Conservation (phyloP, 2,888 invertebrate species). For the Saturnia japonica region DNA sequence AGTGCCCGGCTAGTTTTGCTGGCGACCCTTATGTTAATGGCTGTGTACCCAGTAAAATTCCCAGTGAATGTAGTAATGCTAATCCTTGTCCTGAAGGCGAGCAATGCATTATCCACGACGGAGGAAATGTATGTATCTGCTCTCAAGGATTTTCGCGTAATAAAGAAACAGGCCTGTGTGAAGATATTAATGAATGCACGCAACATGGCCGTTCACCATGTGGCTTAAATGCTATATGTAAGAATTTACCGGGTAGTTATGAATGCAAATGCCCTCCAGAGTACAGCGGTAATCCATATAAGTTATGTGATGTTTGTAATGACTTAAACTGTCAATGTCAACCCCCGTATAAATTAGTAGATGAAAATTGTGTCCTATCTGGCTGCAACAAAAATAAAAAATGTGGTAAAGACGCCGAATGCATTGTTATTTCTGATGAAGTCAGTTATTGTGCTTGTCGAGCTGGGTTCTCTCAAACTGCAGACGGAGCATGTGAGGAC, state of each 20-base stretch:
- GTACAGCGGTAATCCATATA: slow-evolving; percentile 94
- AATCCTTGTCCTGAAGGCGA: slow-evolving; percentile 93
- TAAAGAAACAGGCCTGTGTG: slow-evolving; percentile 87
- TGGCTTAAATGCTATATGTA: slow-evolving; percentile 94
- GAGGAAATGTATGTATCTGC: slow-evolving; percentile 93
- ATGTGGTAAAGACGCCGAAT: slow-evolving; percentile 94
- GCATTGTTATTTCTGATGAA: slow-evolving; percentile 93
- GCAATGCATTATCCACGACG: slow-evolving; percentile 91
- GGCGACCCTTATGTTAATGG: slow-evolving; percentile 92
- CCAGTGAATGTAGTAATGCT: slow-evolving; percentile 86
- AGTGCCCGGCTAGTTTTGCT: slow-evolving; percentile 91
- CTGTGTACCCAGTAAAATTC: slow-evolving; percentile 84
- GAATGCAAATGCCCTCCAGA: slow-evolving; percentile 95
- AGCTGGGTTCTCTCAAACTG: slow-evolving; percentile 88
- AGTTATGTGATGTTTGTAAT: slow-evolving; percentile 92
- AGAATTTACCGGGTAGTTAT: slow-evolving; percentile 95
- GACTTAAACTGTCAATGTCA: slow-evolving; percentile 93
- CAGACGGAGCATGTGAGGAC: slow-evolving; percentile 92
- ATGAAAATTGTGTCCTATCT: slow-evolving; percentile 91
- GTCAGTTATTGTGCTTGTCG: slow-evolving; percentile 97
- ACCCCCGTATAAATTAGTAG: slow-evolving; percentile 91
- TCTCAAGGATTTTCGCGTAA: slow-evolving; percentile 93
- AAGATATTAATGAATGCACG: slow-evolving; percentile 93
- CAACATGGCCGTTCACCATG: slow-evolving; percentile 90
- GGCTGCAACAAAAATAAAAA: slow-evolving; percentile 91